These are phyloP conservation scores for Heloderma charlesbogerti DNA, from an alignment of 2,113 vertebrate species.

Conservation along the genomic window DNA sequence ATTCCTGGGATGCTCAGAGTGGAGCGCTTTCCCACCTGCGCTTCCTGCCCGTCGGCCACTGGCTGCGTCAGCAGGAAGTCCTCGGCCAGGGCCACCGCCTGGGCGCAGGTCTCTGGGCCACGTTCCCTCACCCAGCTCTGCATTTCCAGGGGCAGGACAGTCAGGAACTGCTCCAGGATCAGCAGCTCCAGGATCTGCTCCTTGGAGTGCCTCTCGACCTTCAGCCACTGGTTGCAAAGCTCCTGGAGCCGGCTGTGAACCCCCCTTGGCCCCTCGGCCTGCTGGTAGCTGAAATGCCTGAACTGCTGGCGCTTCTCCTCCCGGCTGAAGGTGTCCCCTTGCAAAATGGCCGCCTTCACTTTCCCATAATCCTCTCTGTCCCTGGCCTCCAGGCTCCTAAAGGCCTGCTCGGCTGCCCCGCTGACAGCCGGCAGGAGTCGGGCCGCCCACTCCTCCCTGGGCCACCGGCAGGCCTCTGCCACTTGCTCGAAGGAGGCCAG, in stretches of 20 bases:
- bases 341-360: slow-evolving; percentile 5
- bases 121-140: no score
- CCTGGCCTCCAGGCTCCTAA: background rate
- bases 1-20: background rate
- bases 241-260: background rate
- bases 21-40: background rate
- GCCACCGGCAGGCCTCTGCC: no score
- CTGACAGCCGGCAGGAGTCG: background rate
- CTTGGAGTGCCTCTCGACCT: background rate
- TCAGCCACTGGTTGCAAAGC: background rate
- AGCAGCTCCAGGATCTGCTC: no score
- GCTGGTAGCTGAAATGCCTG: background rate
- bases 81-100: background rate
- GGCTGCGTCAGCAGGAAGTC: background rate
- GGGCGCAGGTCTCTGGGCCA: no score
- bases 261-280: background rate
- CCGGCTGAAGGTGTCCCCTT: background rate
- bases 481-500: no score
- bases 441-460: background rate
- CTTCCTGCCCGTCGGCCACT: background rate
- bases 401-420: background rate
- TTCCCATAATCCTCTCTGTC: slow-evolving; percentile 6
- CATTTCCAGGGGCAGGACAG: no score
- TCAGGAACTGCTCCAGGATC: no score
- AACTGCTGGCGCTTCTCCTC: background rate